A percentile compares a stretch with the other conserved stretches of the same genome.
These are phyloP conservation scores for Acanthococcus lagerstroemiae DNA, from an alignment of 2,888 invertebrate species.

Conservation along the genomic window DNA sequence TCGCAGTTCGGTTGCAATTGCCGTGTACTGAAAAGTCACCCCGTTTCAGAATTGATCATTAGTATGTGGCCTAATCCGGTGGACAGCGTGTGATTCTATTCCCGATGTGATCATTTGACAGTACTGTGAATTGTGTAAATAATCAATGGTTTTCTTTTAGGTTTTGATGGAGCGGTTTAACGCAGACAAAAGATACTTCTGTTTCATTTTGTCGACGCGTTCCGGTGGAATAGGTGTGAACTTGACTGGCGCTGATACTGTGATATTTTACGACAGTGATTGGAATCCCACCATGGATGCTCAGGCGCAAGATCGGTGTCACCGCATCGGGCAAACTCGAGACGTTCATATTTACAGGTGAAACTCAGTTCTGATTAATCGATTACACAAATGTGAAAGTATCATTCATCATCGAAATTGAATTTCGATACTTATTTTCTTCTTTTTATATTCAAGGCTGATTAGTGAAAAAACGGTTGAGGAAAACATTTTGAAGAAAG, in stretches of 20 bases:
- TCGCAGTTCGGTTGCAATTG: too few relatives aligned
- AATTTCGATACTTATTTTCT: background rate
- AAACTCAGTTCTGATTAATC: background rate
- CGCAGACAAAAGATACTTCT: constrained; percentile 86
- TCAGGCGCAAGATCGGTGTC: constrained; percentile 90
- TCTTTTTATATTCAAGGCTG: constrained; percentile 50
- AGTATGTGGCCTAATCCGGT: constrained; percentile 31
- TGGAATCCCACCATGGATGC: constrained; percentile 99
- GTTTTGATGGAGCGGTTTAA: constrained; percentile 95
- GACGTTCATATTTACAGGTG: constrained; percentile 60
- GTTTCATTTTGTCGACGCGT: constrained; percentile 93
- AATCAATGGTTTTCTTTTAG: too few relatives aligned
- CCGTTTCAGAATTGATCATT: too few relatives aligned
- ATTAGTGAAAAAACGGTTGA: constrained; percentile 96
- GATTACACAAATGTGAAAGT: too few relatives aligned
- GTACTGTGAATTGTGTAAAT: background rate
- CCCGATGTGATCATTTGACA: background rate
- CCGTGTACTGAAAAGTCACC: too few relatives aligned
- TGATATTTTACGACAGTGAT: constrained; percentile 98
- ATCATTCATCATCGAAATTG: background rate
- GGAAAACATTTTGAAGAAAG: constrained; percentile 98
- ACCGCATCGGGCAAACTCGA: constrained; percentile 96
- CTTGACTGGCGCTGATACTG: constrained; percentile 96
- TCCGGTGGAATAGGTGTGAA: constrained; percentile 97
- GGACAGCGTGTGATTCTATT: background rate